Evolutionary conservation across 2,113 vertebrate species (phyloP).

Genomic region (Tetraodon nigroviridis): DNA sequence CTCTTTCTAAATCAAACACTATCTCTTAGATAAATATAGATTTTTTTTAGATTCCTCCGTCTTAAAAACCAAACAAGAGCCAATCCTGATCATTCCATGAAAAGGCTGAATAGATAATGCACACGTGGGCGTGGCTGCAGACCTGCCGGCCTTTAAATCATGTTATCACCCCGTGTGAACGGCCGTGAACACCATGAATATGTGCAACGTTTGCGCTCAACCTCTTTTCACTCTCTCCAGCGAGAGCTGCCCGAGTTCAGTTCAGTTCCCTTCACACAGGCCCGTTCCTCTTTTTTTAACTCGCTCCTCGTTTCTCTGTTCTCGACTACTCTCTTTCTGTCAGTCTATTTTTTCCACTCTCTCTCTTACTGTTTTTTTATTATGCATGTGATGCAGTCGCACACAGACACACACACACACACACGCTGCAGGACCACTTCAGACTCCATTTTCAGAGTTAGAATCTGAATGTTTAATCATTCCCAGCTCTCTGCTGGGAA

Average conservation of each 20-base stretch:
- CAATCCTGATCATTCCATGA: background rate
- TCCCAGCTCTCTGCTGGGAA: slow-evolving; percentile 57
- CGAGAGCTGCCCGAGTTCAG: slow-evolving; percentile 21
- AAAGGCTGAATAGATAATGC: background rate
- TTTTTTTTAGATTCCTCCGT: background rate
- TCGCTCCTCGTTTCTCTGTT: background rate
- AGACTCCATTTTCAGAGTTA: slow-evolving; percentile 58
- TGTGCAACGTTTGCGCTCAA: slow-evolving; percentile 12
- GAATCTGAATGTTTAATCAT: slow-evolving; percentile 71
- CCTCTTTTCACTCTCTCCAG: slow-evolving; percentile 4
- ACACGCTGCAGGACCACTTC: slow-evolving; percentile 30
- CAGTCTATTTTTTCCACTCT: slow-evolving; percentile 24
- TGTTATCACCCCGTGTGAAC: background rate
- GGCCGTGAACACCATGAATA: slow-evolving; percentile 5
- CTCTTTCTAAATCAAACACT: too few relatives aligned
- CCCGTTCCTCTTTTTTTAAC: slow-evolving; percentile 3
- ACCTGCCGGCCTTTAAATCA: background rate
- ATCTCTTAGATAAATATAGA: too few relatives aligned
- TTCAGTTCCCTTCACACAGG: slow-evolving; percentile 12
- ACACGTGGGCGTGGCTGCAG: background rate
- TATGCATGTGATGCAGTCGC: background rate
- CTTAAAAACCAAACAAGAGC: background rate
- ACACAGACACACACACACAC: slow-evolving; percentile 2
- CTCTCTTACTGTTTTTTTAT: slow-evolving; percentile 8
- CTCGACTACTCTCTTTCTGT: slow-evolving; percentile 7